Conservation (phyloP, 1,140 invertebrate species). For the Lamellibrachia luymesi region DNA sequence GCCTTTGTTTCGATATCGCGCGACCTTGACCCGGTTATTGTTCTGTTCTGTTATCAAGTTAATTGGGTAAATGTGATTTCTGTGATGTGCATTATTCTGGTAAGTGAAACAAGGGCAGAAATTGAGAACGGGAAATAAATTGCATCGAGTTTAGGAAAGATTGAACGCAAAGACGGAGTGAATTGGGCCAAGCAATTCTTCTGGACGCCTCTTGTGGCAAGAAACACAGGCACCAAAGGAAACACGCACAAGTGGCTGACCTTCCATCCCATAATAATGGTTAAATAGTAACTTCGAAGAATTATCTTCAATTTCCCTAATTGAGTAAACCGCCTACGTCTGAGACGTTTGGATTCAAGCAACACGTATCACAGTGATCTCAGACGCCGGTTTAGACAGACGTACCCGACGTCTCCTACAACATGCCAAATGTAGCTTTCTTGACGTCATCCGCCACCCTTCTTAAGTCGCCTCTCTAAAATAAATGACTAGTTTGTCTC, state of each 20-base stretch:
- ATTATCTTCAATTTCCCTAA: neutral
- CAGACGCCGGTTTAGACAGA: too few relatives aligned
- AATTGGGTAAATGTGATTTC: neutral
- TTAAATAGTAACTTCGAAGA: neutral
- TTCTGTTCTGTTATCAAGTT: neutral
- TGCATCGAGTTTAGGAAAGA: too few relatives aligned
- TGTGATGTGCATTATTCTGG: neutral
- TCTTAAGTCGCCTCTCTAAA: too few relatives aligned
- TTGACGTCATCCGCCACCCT: too few relatives aligned
- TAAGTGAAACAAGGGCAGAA: neutral
- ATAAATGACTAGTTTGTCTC: too few relatives aligned
- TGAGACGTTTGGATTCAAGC: too few relatives aligned
- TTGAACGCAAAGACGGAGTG: neutral
- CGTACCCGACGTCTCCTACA: too few relatives aligned
- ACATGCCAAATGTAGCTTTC: too few relatives aligned
- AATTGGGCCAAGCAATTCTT: neutral
- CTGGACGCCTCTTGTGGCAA: neutral
- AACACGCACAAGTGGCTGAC: neutral
- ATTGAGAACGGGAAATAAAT: neutral
- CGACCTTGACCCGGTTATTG: neutral
- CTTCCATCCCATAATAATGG: too few relatives aligned
- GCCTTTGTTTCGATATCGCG: neutral
- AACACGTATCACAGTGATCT: too few relatives aligned
- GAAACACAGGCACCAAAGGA: neutral
- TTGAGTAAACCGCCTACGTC: neutral